Percentiles rank a stretch among this genome's conserved stretches.
These are phyloP conservation scores for Andricus curvator DNA, from an alignment of 2,888 invertebrate genomes.

Conservation along the genomic window DNA sequence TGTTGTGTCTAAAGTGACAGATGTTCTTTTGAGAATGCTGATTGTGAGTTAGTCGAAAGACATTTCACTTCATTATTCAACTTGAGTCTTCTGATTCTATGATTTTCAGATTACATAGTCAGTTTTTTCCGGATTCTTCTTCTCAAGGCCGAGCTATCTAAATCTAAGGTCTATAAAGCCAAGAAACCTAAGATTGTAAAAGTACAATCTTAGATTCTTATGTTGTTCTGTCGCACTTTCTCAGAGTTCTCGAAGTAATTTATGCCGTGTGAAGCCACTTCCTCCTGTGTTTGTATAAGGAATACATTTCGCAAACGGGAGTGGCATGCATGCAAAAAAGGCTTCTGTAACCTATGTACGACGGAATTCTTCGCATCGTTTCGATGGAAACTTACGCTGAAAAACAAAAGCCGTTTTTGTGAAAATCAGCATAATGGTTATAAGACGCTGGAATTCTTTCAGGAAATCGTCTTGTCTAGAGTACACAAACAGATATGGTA, in stretches of 20 bases:
- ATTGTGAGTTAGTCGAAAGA: neutral
- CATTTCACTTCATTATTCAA: neutral
- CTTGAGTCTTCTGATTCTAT: neutral
- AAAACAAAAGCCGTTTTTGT: neutral
- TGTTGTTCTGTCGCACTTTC: conserved; percentile 3
- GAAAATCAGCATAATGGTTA: neutral
- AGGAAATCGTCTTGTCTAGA: conserved; percentile 10
- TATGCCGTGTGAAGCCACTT: conserved; percentile 36
- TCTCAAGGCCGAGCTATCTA: neutral
- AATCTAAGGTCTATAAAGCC: neutral
- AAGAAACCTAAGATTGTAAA: neutral
- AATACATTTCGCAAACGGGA: conserved; percentile 28
- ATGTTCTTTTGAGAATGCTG: neutral
- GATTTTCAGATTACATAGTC: neutral
- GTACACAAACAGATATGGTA: neutral
- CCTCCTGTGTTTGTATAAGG: conserved; percentile 31
- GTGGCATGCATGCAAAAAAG: conserved; percentile 35
- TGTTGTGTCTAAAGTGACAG: neutral
- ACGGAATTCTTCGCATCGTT: conserved; percentile 13
- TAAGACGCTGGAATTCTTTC: neutral
- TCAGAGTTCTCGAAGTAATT: conserved; percentile 10
- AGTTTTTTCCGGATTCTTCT: neutral
- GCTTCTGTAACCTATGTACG: conserved; percentile 23
- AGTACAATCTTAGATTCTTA: no score
- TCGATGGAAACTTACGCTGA: neutral